phyloP scores from a whole-genome alignment of 2,888 invertebrate species.

The Sphaerophoria taeniata region DNA sequence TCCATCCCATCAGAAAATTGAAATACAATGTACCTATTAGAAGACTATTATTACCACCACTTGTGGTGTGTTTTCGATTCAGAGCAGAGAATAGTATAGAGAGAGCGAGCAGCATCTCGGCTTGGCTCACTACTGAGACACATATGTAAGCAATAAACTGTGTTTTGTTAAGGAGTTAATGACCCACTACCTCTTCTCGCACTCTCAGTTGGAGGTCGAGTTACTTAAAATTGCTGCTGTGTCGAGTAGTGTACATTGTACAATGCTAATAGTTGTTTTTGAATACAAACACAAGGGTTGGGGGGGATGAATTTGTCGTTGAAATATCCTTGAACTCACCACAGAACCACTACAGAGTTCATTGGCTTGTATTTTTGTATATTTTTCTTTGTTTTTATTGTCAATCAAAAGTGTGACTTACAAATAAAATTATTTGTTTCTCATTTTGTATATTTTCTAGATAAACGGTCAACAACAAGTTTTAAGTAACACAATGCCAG shows the following conservation, averaged over 20 bases:
- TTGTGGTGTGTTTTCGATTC: conserved; percentile 29
- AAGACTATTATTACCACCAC: conserved; percentile 33
- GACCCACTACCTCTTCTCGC: conserved; percentile 60
- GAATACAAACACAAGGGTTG: background rate
- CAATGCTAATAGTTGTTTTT: conserved; percentile 34
- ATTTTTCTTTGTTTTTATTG: conserved; percentile 14
- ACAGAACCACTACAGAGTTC: conserved; percentile 35
- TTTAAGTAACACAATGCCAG: conserved; percentile 81
- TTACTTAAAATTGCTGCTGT: conserved; percentile 31
- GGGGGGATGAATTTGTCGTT: background rate
- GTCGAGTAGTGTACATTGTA: background rate
- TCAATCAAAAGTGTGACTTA: conserved; percentile 37
- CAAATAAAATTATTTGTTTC: conserved; percentile 37
- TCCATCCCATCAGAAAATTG: conserved; percentile 23
- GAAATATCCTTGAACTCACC: conserved; percentile 60
- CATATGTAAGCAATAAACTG: conserved; percentile 56
- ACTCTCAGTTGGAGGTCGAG: conserved; percentile 48
- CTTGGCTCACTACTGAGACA: conserved; percentile 15
- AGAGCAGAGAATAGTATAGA: background rate
- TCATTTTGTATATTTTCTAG: conserved; percentile 71
- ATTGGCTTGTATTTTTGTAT: background rate
- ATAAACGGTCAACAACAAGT: conserved; percentile 79
- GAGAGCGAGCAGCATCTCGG: conserved; percentile 32
- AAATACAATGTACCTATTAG: conserved; percentile 29
- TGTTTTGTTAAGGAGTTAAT: conserved; percentile 60